Evolutionary conservation across 2,113 vertebrate species (phyloP).

Genomic region (Serinus canaria): DNA sequence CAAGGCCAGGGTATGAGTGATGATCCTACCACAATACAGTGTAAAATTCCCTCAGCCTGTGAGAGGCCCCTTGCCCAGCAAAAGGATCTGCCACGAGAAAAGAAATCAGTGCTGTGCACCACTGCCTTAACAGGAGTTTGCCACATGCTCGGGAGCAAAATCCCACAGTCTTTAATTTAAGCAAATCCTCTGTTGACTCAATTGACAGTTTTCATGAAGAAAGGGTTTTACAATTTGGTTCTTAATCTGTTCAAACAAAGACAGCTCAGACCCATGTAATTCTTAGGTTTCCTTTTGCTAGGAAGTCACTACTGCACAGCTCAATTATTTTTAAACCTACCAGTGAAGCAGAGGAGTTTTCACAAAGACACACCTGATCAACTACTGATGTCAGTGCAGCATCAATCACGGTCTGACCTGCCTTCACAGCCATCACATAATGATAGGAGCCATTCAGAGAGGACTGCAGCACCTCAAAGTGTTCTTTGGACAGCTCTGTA

Average conservation of each 20-base stretch:
- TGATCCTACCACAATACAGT: constrained; percentile 13
- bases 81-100: not conserved
- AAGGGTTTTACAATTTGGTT: not conserved
- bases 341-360: not conserved
- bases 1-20: constrained; percentile 28
- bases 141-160: not conserved
- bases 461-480: constrained; percentile 84
- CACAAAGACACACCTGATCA: constrained; percentile 79
- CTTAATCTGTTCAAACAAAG: not conserved
- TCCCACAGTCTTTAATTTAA: not conserved
- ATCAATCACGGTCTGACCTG: constrained; percentile 81
- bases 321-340: not conserved
- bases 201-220: not conserved
- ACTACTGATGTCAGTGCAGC: constrained; percentile 83
- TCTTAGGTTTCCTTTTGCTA: not conserved
- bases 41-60: not conserved
- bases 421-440: constrained; percentile 76
- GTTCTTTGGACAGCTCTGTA: constrained; percentile 75
- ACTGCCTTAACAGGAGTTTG: not conserved
- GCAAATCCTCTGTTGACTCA: not conserved
- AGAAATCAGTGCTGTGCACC: not conserved
- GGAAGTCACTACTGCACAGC: not conserved
- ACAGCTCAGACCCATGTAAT: not conserved
- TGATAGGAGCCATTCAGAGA: constrained; percentile 91
- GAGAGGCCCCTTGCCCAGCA: not conserved